These are phyloP conservation scores for Euzetes globulus DNA, from an alignment of 2,888 invertebrate genomes.

Conservation along the genomic window DNA sequence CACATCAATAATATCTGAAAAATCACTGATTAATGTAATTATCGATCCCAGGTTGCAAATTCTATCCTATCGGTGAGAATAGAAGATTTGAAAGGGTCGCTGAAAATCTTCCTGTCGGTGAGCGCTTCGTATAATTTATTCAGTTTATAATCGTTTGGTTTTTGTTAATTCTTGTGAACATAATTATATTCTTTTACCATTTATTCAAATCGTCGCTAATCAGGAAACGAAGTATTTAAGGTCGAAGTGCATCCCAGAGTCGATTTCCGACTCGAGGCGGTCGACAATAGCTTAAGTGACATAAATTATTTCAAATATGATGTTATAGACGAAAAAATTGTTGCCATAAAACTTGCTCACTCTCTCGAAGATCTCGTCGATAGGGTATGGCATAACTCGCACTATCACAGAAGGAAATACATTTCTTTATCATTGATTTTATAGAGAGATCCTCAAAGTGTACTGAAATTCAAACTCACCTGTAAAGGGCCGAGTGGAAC, in stretches of 20 bases:
- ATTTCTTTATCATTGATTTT: constrained; percentile 13
- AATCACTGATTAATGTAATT: background rate
- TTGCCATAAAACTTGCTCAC: constrained; percentile 66
- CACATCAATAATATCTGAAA: background rate
- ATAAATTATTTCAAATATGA: constrained; percentile 59
- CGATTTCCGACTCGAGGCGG: constrained; percentile 62
- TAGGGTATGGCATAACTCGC: constrained; percentile 43
- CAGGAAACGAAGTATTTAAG: constrained; percentile 65
- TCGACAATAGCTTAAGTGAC: constrained; percentile 51
- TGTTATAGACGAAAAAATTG: constrained; percentile 67
- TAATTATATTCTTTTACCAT: background rate
- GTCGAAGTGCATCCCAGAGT: constrained; percentile 76
- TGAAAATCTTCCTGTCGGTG: constrained; percentile 61
- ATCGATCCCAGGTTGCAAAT: constrained; percentile 56
- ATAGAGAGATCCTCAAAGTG: constrained; percentile 44
- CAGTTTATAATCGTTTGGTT: constrained; percentile 15
- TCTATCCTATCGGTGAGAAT: constrained; percentile 73
- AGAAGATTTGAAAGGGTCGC: constrained; percentile 75
- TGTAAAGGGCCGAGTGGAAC: constrained; percentile 43
- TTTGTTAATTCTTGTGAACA: too few species aligned
- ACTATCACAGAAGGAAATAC: too few species aligned
- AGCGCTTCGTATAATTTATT: constrained; percentile 35
- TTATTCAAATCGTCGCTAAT: background rate
- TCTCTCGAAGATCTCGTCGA: constrained; percentile 73
- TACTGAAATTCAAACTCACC: constrained; percentile 44